Base-by-base conservation (phyloP, 92 coral and sea anemone species). In the Isaurus tuberculatus region DNA sequence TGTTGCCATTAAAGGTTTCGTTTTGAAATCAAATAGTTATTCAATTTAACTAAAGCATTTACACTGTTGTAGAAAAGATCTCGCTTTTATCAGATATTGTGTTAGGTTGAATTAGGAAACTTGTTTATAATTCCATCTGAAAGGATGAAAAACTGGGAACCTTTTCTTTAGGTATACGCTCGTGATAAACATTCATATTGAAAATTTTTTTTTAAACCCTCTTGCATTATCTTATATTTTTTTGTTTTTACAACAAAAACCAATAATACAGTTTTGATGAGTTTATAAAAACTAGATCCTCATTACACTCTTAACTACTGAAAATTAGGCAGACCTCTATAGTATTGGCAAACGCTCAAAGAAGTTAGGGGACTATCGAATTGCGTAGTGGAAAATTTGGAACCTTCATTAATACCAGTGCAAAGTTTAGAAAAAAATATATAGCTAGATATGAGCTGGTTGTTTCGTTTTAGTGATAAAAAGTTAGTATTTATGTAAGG, bases 1-100 rank as follows among this genome's bases (percentile, higher is more conserved):
- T n/a, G 61, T 72, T 42, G 43, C 58, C 33, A 42, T 72, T 22
- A 48, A 72, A 70, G 31, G 1, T 70, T 27, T 70, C 55, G 8
- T n/a, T 42, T 40, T 42, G 16, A 23, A 22, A 37, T 23, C 1
- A 19, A 31, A 40, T 23, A 61, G 30, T 6, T 26, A 11, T 22
- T 11, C 14, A 40, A 22, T 70, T 33, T n/a, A 26, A 8, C 8
- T 10, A 5, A 29, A 29, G 19, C 17, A 31, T 27, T 27, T 14
- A 19, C 5, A 55, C 23, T 19, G 25, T n/a, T 5, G 28, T 3
- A 64, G 69, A 68, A 68, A 34, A 40, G 3, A 4, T 55, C 28
- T 55, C 6, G 63, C 25, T 55, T 55, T 40, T 40, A 40, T 13
- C 46, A 40, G 46, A 40, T 40, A 8, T 7, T 7, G 11, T 40